These are phyloP conservation scores for Esox masquinongy DNA, from an alignment of 2,797 vertebrate species.

Conservation along the genomic window DNA sequence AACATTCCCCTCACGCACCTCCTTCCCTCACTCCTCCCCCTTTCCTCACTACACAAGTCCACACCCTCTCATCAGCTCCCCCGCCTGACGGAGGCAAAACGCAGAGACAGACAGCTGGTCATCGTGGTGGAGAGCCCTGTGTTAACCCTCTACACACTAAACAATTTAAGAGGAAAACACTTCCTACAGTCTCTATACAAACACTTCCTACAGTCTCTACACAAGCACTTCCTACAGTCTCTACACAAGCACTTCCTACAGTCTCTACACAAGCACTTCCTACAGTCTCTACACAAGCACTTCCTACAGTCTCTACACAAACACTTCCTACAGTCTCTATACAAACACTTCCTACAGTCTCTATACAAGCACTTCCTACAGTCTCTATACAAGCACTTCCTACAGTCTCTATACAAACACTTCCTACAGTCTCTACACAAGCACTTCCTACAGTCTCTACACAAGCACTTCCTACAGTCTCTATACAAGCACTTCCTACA, in stretches of 20 bases:
- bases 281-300: neutral
- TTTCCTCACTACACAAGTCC: neutral
- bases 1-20: constrained; percentile 40
- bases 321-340: constrained; percentile 2
- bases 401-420: too few species aligned
- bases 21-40: constrained; percentile 29
- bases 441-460: too few species aligned
- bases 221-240: too few species aligned
- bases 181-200: too few species aligned
- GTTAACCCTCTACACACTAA: constrained; percentile 13
- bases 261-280: too few species aligned
- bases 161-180: neutral
- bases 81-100: constrained; percentile 53
- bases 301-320: too few species aligned
- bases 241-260: constrained; percentile 1
- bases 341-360: too few species aligned
- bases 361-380: neutral
- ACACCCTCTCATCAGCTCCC: constrained; percentile 42
- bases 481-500: neutral
- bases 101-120: constrained; percentile 39
- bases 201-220: neutral
- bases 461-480: too few species aligned
- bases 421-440: neutral
- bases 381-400: too few species aligned
- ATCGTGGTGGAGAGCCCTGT: constrained; percentile 21